Conservation (phyloP, 2,888 invertebrate species). For the Pyrrhia umbra region DNA sequence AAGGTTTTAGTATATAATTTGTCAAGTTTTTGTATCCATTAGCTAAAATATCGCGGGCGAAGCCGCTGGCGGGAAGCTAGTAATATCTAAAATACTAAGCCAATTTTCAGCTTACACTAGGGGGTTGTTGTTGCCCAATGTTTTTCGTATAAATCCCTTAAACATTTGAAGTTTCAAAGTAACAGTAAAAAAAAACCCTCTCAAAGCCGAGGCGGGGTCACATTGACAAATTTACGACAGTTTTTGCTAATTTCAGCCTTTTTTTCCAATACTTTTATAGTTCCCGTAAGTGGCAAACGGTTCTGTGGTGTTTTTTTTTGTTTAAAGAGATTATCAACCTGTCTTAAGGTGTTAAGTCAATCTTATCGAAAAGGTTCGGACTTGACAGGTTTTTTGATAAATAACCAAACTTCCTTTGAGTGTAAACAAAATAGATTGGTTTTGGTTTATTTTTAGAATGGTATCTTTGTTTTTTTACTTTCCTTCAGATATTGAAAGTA, state of each 20-base stretch:
- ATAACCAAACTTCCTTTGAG: constrained; percentile 11
- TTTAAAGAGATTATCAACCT: constrained; percentile 73
- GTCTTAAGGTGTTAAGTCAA: constrained; percentile 75
- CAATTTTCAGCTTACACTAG: no score
- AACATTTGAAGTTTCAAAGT: constrained; percentile 28
- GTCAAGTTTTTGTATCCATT: no score
- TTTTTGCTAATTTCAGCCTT: constrained; percentile 69
- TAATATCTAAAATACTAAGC: no score
- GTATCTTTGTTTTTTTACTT: background rate
- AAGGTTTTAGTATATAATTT: no score
- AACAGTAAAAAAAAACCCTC: constrained; percentile 66
- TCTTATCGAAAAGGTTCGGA: constrained; percentile 66
- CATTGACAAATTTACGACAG: constrained; percentile 82
- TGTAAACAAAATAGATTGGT: constrained; percentile 33
- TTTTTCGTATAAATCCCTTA: constrained; percentile 33
- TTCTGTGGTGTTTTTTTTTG: constrained; percentile 60
- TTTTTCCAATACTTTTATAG: constrained; percentile 64
- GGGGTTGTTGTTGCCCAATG: background rate
- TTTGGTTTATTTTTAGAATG: constrained; percentile 35
- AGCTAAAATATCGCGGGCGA: no score
- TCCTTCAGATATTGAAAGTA: background rate
- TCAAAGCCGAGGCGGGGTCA: constrained; percentile 63
- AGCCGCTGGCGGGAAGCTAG: no score
- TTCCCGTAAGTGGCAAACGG: constrained; percentile 73
- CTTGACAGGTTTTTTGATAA: constrained; percentile 53